Evolutionary conservation across 2,888 invertebrate species (phyloP).

Genomic region (Drosophila nigricruria): DNA sequence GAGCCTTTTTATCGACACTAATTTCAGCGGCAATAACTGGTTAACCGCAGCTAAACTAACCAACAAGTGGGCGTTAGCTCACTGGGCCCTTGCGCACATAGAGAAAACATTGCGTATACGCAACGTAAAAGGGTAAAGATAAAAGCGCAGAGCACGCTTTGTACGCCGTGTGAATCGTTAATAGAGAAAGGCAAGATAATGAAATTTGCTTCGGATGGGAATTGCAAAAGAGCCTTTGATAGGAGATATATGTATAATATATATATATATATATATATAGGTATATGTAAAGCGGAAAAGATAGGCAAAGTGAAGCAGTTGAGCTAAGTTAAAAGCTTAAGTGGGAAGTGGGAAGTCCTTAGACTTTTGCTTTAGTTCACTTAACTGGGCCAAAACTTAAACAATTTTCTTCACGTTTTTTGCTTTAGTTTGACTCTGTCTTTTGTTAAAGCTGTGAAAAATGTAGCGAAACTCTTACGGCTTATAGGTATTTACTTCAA

Average conservation of each 20-base stretch:
- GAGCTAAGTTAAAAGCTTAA: neutral
- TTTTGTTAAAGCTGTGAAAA: neutral
- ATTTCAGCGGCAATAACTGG: conserved; percentile 31
- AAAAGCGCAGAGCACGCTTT: conserved; percentile 8
- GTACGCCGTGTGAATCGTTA: conserved; percentile 8
- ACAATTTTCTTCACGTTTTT: neutral
- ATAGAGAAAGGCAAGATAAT: conserved; percentile 12
- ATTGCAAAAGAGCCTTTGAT: conserved; percentile 1
- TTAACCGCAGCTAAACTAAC: conserved; percentile 3
- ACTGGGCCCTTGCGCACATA: neutral
- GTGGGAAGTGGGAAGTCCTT: neutral
- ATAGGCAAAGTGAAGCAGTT: neutral
- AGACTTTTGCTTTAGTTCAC: neutral
- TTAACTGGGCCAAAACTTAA: neutral
- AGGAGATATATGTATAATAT: neutral
- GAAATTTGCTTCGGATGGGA: conserved; percentile 1
- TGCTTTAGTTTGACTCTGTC: neutral
- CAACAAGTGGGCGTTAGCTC: conserved; percentile 13
- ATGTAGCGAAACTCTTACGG: neutral
- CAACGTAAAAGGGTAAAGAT: conserved; percentile 14
- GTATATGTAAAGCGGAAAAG: neutral
- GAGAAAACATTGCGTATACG: conserved; percentile 32
- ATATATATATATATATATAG: neutral
- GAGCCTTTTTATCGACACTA: conserved; percentile 44
- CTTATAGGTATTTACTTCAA: neutral